A percentile compares a stretch with the other conserved stretches of the same genome.
phyloP scores from a whole-genome alignment of 2,113 vertebrate genomes.

The Pelmatolapia mariae region DNA sequence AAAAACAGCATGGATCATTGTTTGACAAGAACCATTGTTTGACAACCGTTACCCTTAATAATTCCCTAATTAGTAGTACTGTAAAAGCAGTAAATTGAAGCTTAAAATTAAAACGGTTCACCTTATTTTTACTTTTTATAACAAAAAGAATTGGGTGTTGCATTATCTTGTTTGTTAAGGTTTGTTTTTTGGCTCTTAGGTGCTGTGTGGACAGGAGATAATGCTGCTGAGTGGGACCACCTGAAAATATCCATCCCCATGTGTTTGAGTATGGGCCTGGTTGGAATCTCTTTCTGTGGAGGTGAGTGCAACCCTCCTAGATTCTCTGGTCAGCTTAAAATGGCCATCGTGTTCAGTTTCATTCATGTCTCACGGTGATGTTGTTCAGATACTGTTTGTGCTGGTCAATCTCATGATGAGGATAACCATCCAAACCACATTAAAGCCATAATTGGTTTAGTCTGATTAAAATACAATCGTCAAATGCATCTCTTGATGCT shows the following conservation, averaged over 20 bases:
- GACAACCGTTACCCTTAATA: neutral
- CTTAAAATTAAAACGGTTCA: neutral
- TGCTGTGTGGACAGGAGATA: constrained; percentile 91
- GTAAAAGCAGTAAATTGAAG: neutral
- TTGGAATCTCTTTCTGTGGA: constrained; percentile 87
- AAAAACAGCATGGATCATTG: neutral
- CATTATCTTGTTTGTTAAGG: neutral
- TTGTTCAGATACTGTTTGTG: neutral
- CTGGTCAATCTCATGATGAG: no score
- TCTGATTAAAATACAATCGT: neutral
- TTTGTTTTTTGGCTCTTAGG: constrained; percentile 59
- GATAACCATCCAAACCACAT: neutral
- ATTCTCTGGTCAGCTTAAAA: neutral
- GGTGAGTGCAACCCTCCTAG: constrained; percentile 61
- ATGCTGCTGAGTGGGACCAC: constrained; percentile 88
- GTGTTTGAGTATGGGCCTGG: constrained; percentile 84
- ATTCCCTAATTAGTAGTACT: neutral
- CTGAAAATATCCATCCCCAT: constrained; percentile 87
- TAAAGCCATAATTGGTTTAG: neutral
- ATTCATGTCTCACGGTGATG: neutral
- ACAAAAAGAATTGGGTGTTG: neutral
- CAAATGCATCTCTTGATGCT: neutral
- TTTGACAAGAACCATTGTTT: neutral
- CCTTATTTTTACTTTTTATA: neutral
- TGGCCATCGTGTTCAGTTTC: fast-evolving